phyloP scores from a whole-genome alignment of 2,888 invertebrate species.

The Keiferia lycopersicella region DNA sequence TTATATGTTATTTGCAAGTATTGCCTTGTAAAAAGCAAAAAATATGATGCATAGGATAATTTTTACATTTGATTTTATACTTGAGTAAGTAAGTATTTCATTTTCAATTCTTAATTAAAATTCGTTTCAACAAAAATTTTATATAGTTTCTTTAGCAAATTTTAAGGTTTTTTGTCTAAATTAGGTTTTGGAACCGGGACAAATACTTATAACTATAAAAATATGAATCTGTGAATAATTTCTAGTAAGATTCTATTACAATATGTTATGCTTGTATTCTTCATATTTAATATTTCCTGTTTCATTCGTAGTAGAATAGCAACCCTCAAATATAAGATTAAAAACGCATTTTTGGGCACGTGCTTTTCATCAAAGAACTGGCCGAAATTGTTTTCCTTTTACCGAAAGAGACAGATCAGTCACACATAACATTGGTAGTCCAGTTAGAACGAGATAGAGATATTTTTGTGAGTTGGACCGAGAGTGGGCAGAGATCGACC shows the following conservation, averaged over 20 bases:
- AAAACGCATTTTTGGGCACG: constrained; percentile 3
- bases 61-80: no score
- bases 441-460: constrained; percentile 60
- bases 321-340: constrained; percentile 9
- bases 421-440: constrained; percentile 40
- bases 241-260: no score
- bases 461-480: constrained; percentile 54
- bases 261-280: no score
- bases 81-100: no score
- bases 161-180: no score
- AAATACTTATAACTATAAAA: no score
- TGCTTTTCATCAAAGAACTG: constrained; percentile 15
- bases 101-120: no score
- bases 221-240: neutral
- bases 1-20: no score
- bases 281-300: neutral
- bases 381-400: constrained; percentile 23
- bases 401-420: constrained; percentile 42
- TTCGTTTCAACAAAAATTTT: neutral
- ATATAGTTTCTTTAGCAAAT: neutral
- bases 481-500: constrained; percentile 71
- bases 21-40: no score
- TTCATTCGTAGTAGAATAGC: neutral
- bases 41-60: no score
- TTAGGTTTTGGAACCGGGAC: no score